phyloP scores from a whole-genome alignment of 2,888 invertebrate species.

The Melipona bicolor region DNA sequence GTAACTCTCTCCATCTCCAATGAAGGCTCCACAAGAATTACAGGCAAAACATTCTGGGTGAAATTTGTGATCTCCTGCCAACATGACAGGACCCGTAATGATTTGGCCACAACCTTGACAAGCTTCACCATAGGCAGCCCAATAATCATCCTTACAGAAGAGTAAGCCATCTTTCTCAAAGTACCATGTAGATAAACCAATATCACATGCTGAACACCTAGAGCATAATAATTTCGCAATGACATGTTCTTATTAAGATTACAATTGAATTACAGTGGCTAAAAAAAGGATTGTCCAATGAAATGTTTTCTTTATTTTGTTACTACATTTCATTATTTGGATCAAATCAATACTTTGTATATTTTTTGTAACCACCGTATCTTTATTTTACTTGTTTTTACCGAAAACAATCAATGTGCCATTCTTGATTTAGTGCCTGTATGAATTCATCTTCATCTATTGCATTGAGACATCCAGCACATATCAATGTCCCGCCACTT shows the following conservation, averaged over 20 bases:
- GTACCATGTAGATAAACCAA: slow-evolving; percentile 94
- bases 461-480: slow-evolving; percentile 91
- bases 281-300: not conserved
- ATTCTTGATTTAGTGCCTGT: slow-evolving; percentile 92
- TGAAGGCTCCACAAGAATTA: slow-evolving; percentile 91
- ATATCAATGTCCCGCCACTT: slow-evolving; percentile 82
- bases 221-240: slow-evolving; percentile 27
- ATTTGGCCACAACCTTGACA: slow-evolving; percentile 95
- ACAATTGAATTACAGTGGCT: not conserved
- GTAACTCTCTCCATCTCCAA: slow-evolving; percentile 97
- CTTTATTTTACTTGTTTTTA: slow-evolving; percentile 78
- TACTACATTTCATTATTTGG: no score
- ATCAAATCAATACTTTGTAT: not conserved
- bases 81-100: slow-evolving; percentile 96
- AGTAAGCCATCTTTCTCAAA: slow-evolving; percentile 95
- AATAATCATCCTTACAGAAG: slow-evolving; percentile 95
- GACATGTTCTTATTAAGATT: not conserved
- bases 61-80: slow-evolving; percentile 97
- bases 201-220: slow-evolving; percentile 96
- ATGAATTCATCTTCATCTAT: slow-evolving; percentile 92
- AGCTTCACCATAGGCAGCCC: slow-evolving; percentile 93
- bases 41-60: slow-evolving; percentile 98
- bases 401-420: slow-evolving; percentile 96
- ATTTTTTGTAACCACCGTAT: not conserved
- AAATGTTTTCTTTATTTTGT: not conserved